Base-by-base conservation (phyloP, 2,113 vertebrate genomes). In the Stigmatopora nigra region DNA sequence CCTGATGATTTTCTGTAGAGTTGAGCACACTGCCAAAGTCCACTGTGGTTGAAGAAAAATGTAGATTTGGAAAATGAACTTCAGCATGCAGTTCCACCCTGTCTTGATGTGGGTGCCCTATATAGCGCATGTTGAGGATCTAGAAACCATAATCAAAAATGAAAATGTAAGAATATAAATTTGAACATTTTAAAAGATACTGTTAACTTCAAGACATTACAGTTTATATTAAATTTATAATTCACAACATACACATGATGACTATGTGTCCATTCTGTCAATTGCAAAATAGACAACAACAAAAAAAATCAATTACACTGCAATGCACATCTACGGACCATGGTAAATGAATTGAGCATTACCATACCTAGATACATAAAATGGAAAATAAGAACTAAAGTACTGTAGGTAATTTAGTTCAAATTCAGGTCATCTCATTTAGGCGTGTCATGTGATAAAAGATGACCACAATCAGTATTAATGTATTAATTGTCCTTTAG, bases 11-110 rank as follows among this genome's bases (percentile, higher is more conserved):
- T 74, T 93, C 88, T 0, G 92, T 92, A 66, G 88, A 80, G 2
- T 91, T 93, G 22, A 92, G 67, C 44, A 96, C 85, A 48, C 92
- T 95, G 74, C 93, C 93, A 16, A 98, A 97, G 47, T 98, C 86
- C 69, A 98, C 46, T 0, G 61, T 17, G 11, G 2, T 88, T 63
- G 86, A 79, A 71, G 91, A 88, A 35, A 98, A 87, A 35, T 25
- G 51, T 22, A 98, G 90, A 81, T 93, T 93, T 0, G 95, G 93
- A 63, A 92, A 96, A 68, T 89, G 83, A 13, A 91, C 88, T 71
- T 94, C 94, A 4, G 91, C 85, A 0, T 68, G 63, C 41, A 97
- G 45, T 0, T 1, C 17, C 65, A 97, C 60, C 1, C 4, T 35
- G 62, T 97, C 90, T 48, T 84, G 68, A 2, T 91, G 84, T 1